Conservation (phyloP, 2,113 vertebrate species). For the Illadopsis cleaveri region DNA sequence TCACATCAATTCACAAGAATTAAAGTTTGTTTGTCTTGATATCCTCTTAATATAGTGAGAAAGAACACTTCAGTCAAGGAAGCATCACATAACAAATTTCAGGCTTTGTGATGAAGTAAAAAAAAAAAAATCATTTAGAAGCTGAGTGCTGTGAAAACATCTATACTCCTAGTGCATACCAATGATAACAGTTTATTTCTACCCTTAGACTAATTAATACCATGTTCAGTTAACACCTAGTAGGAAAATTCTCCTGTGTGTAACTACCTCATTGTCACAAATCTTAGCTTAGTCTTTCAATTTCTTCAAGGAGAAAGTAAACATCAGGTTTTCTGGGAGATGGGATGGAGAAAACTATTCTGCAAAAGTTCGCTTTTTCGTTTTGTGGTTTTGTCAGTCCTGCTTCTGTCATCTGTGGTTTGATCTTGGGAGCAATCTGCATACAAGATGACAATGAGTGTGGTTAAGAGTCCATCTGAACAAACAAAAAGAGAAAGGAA, state of each 20-base stretch:
- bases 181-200: neutral
- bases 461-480: neutral
- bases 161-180: neutral
- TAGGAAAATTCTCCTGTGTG: neutral
- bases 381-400: slow-evolving; percentile 54
- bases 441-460: neutral
- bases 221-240: neutral
- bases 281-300: slow-evolving; percentile 54
- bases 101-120: neutral
- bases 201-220: neutral
- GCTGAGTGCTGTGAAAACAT: neutral
- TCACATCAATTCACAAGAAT: neutral
- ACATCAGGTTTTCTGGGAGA: slow-evolving; percentile 65
- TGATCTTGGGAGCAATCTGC: slow-evolving; percentile 75
- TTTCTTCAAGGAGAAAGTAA: slow-evolving; percentile 76
- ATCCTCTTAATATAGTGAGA: rapidly evolving
- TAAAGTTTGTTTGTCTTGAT: neutral
- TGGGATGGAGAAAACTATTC: slow-evolving; percentile 74
- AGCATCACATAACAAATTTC: neutral
- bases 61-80: neutral
- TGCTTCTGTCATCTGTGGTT: slow-evolving; percentile 73
- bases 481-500: neutral
- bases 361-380: slow-evolving; percentile 74
- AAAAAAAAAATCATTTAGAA: neutral
- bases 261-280: slow-evolving; percentile 5